Evolutionary conservation across 2,888 invertebrate species (phyloP).

Genomic region (Orthonychiurus folsomi): DNA sequence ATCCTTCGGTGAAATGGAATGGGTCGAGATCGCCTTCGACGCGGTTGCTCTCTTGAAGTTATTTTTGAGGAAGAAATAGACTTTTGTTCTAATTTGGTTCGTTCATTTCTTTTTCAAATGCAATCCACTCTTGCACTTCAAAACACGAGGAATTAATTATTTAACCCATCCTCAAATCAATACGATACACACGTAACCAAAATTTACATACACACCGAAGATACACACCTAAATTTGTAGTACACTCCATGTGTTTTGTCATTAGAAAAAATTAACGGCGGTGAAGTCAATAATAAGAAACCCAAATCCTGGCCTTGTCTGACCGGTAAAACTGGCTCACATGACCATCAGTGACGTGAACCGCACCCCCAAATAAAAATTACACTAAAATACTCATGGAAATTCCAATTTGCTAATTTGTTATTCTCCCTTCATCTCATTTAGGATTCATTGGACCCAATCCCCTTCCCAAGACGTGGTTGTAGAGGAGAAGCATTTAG

Average conservation of each 20-base stretch:
- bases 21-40: slow-evolving; percentile 38
- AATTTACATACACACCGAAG: too few species aligned
- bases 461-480: slow-evolving; percentile 18
- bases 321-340: too few species aligned
- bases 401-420: background rate
- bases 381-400: background rate
- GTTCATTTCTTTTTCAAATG: slow-evolving; percentile 7
- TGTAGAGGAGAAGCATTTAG: slow-evolving; percentile 31
- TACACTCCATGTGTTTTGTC: too few species aligned
- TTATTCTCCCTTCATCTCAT: background rate
- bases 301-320: too few species aligned
- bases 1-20: slow-evolving; percentile 28
- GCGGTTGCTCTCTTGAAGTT: slow-evolving; percentile 41
- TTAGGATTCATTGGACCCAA: slow-evolving; percentile 38
- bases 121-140: background rate
- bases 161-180: too few species aligned
- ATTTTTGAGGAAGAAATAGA: slow-evolving; percentile 41
- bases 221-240: too few species aligned
- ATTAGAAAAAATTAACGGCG: too few species aligned
- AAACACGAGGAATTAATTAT: too few species aligned
- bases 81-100: slow-evolving; percentile 39
- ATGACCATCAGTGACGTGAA: too few species aligned
- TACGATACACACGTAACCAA: too few species aligned
- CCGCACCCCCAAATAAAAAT: too few species aligned
- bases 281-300: too few species aligned